phyloP scores from a whole-genome alignment of 2,888 invertebrate genomes.

The Luperina nickerlii region DNA sequence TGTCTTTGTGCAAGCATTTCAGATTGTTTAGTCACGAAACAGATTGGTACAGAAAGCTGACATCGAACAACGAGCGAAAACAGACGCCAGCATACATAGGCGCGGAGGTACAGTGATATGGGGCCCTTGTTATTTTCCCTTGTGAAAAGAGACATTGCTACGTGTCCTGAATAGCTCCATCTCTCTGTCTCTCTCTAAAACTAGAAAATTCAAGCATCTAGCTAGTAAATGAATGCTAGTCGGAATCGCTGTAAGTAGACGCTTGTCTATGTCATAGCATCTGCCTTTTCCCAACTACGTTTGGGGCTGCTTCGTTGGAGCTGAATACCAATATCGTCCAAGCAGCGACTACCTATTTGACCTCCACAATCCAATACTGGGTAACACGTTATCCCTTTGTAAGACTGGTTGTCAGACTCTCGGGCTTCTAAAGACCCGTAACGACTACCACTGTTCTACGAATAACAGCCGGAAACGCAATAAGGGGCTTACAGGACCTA shows the following conservation, averaged over 20 bases:
- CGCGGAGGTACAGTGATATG: neutral
- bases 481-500: too few species aligned
- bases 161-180: neutral
- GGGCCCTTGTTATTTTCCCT: neutral
- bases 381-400: neutral
- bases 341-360: neutral
- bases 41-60: neutral
- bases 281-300: neutral
- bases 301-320: neutral
- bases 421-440: too few species aligned
- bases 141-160: neutral
- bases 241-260: neutral
- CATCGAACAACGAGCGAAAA: neutral
- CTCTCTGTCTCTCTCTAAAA: neutral
- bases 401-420: neutral
- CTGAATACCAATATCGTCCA: neutral
- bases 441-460: neutral
- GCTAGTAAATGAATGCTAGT: neutral
- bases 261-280: neutral
- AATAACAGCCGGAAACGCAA: neutral
- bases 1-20: constrained; percentile 43
- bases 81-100: accelerated
- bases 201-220: neutral
- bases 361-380: neutral
- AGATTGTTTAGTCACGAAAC: constrained; percentile 10